Conservation (phyloP, 2,113 vertebrate species). For the Cryptomyrus ogoouensis region DNA sequence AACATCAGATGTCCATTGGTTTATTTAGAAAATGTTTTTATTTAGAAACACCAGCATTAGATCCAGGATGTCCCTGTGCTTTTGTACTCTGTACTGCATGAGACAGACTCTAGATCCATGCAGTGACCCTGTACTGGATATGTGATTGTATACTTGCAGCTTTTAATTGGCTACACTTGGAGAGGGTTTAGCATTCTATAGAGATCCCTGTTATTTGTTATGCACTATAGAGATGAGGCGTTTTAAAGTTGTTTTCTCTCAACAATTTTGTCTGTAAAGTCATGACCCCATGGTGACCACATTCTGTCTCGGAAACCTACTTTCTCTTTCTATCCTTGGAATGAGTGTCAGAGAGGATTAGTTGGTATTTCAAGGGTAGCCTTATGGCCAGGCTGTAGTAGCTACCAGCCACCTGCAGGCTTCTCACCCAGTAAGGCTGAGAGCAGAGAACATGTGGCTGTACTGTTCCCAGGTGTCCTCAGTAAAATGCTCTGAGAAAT, state of each 20-base stretch:
- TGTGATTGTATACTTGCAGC: not conserved
- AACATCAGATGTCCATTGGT: not conserved
- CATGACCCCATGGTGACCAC: not conserved
- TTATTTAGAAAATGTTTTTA: not conserved
- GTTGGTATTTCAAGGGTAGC: not conserved
- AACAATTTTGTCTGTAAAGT: not conserved
- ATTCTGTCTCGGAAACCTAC: not conserved
- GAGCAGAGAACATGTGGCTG: not conserved
- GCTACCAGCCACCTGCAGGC: not conserved
- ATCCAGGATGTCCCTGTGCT: not conserved
- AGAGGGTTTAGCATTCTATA: not conserved
- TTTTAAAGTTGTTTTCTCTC: not conserved
- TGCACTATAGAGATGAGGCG: not conserved
- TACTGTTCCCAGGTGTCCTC: not conserved
- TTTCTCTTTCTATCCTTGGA: not conserved
- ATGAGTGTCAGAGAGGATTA: not conserved
- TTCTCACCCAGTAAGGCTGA: not conserved
- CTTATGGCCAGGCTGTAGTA: not conserved
- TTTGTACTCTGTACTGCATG: not conserved
- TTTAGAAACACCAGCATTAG: not conserved
- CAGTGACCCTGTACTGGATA: not conserved
- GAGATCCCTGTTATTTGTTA: not conserved
- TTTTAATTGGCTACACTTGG: not conserved
- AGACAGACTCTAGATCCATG: not conserved
- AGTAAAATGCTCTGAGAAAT: not conserved